Conservation (phyloP, 2,888 invertebrate species). For the Melanostoma mellinum region DNA sequence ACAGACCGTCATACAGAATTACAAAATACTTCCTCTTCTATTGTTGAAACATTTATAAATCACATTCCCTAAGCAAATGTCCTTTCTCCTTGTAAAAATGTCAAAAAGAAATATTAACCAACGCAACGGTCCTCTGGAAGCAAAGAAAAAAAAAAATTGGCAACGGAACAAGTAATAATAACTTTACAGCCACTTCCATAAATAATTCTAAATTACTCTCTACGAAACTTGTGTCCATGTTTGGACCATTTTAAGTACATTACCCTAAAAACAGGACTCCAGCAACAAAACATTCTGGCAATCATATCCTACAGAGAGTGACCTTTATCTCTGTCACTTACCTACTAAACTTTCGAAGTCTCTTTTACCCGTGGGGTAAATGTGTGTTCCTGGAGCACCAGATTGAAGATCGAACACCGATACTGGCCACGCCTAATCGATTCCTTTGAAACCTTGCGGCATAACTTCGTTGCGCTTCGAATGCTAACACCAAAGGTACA, state of each 20-base stretch:
- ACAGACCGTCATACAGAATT: too few relatives aligned
- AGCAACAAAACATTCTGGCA: not conserved
- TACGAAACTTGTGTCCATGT: constrained; percentile 20
- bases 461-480: too few relatives aligned
- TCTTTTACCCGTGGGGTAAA: too few relatives aligned
- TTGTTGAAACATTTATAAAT: too few relatives aligned
- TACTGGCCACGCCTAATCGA: too few relatives aligned
- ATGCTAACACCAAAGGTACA: too few relatives aligned
- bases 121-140: not conserved
- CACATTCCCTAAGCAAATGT: constrained; percentile 3
- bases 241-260: constrained; percentile 41
- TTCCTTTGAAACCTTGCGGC: too few relatives aligned
- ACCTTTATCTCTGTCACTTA: not conserved
- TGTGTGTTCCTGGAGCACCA: too few relatives aligned
- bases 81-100: not conserved
- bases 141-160: constrained; percentile 13
- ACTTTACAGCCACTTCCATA: constrained; percentile 29
- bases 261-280: constrained; percentile 26
- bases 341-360: too few relatives aligned
- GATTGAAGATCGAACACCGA: too few relatives aligned
- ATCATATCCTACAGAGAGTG: not conserved
- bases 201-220: constrained; percentile 37
- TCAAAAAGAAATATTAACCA: not conserved
- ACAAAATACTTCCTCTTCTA: too few relatives aligned
- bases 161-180: constrained; percentile 25